A percentile compares a stretch with the other conserved stretches of the same genome.
Conservation (phyloP, 1,140 invertebrate species). For the Zaprionus gabonicus region DNA sequence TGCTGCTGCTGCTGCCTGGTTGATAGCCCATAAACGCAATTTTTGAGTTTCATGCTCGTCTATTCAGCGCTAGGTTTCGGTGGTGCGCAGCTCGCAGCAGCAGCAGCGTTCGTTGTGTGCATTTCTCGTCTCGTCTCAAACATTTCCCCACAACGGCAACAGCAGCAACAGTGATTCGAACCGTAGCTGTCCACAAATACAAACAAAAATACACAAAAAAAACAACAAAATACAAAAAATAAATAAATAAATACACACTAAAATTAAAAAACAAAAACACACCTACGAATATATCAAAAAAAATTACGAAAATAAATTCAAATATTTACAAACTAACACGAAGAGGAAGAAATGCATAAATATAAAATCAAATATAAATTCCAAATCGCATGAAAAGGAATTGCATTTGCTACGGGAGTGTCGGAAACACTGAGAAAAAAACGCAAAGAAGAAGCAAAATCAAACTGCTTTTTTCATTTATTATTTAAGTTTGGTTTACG, state of each 20-base stretch:
- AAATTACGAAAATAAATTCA: constrained; percentile 35
- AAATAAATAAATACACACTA: constrained; percentile 6
- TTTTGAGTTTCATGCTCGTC: constrained; percentile 78
- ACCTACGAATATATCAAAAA: constrained; percentile 30
- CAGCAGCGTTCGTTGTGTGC: constrained; percentile 75
- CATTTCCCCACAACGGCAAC: constrained; percentile 51
- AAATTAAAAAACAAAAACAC: constrained; percentile 18
- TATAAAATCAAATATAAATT: constrained; percentile 32
- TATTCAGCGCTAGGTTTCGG: constrained; percentile 84
- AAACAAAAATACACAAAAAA: constrained; percentile 32
- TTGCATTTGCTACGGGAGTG: not conserved
- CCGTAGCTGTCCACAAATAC: constrained; percentile 33
- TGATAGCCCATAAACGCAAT: constrained; percentile 82
- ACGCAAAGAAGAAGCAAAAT: constrained; percentile 5
- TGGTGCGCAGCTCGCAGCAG: constrained; percentile 83
- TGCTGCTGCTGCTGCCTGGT: constrained; percentile 35
- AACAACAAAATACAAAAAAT: constrained; percentile 13
- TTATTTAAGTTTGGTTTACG: constrained; percentile 72
- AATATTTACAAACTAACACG: constrained; percentile 27
- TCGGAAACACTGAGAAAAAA: not conserved
- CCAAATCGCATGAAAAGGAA: constrained; percentile 13
- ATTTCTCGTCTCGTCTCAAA: constrained; percentile 68
- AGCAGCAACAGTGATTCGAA: constrained; percentile 39
- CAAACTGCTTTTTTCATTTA: constrained; percentile 61
- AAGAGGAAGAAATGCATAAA: constrained; percentile 35